Conservation (phyloP, 1,140 invertebrate species). For the Neotoxoptera formosana region DNA sequence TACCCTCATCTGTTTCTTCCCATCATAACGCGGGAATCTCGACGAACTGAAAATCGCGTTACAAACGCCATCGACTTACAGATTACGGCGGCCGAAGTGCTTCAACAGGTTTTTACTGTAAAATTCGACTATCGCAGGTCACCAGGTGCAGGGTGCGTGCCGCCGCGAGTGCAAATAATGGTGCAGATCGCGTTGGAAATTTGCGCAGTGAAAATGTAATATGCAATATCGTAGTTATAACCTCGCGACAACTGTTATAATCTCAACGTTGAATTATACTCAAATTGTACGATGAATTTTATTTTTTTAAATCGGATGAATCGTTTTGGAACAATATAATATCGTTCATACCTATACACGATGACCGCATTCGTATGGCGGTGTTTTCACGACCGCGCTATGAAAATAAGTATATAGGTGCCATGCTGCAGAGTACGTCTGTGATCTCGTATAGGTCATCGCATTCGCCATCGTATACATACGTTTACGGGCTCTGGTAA, state of each 20-base stretch:
- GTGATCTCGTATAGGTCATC: neutral
- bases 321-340: neutral
- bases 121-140: neutral
- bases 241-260: neutral
- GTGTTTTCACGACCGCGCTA: neutral
- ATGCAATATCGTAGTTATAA: neutral
- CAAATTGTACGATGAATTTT: too few relatives aligned
- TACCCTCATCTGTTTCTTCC: neutral
- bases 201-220: neutral
- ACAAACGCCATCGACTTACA: neutral
- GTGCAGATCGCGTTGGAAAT: neutral
- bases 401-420: neutral
- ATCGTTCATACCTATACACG: too few relatives aligned
- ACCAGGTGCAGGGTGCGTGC: neutral
- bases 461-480: neutral
- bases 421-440: neutral
- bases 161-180: neutral
- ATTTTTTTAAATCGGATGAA: neutral
- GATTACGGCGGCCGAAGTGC: neutral
- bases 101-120: neutral
- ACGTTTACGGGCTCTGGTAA: neutral
- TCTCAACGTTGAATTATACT: neutral
- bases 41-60: neutral
- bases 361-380: neutral
- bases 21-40: neutral